Conservation (phyloP, 2,888 invertebrate species). For the Clivina fossor region DNA sequence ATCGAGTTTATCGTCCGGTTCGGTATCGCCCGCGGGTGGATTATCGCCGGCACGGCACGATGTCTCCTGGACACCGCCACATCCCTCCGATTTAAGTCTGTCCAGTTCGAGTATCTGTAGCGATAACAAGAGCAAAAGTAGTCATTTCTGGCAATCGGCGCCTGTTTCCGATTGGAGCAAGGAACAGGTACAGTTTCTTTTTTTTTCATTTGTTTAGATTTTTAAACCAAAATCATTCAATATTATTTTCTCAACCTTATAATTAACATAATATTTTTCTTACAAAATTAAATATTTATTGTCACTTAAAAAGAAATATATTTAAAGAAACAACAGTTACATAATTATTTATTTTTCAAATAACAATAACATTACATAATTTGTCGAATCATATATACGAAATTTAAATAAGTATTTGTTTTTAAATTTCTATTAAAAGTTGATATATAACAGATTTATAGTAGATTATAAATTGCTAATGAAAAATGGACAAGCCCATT, state of each 20-base stretch:
- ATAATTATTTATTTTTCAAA: neutral
- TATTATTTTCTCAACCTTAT: too few relatives aligned
- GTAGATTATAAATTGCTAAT: too few relatives aligned
- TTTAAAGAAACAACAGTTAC: neutral
- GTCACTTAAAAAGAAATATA: neutral
- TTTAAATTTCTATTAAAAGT: too few relatives aligned
- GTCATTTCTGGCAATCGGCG: slow-evolving; percentile 70
- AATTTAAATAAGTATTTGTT: too few relatives aligned
- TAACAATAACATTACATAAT: too few relatives aligned
- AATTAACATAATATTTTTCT: neutral
- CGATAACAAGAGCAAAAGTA: slow-evolving; percentile 60
- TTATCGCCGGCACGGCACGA: slow-evolving; percentile 51
- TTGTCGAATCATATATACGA: too few relatives aligned
- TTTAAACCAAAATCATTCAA: too few relatives aligned
- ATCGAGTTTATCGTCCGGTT: slow-evolving; percentile 66
- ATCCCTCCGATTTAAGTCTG: slow-evolving; percentile 60
- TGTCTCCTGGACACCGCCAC: slow-evolving; percentile 55
- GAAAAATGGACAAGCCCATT: too few relatives aligned
- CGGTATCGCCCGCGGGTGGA: slow-evolving; percentile 58
- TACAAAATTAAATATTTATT: neutral
- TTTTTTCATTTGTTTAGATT: slow-evolving; percentile 10
- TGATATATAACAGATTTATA: too few relatives aligned
- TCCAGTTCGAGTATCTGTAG: slow-evolving; percentile 65
- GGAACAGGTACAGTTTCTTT: slow-evolving; percentile 62
- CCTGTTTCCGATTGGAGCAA: slow-evolving; percentile 77